Evolutionary conservation across 2,113 vertebrate species (phyloP), one percentile per base, ranked within the genome.

Genomic region (Aix galericulata): DNA sequence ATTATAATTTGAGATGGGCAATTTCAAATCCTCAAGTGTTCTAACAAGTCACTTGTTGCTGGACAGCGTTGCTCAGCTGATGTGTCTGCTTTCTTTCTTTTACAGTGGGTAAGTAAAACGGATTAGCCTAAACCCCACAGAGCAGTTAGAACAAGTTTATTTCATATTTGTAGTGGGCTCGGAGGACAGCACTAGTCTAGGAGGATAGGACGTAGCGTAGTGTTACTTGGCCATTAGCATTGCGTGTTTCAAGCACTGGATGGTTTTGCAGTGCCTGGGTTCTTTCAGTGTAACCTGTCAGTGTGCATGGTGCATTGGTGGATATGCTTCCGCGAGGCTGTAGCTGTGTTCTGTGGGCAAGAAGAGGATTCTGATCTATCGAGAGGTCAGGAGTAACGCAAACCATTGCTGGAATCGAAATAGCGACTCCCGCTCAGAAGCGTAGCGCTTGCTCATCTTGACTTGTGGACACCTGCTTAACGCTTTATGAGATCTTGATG

Each of bases 41-140:
- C 36, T 62, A 53, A 86, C 11, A 62, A 82, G 34, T 38, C 34
- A 10, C 14, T 36, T 62, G 22, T 25, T 5, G 4, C 53, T 86
- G 40, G 14, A 79, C 31, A 26, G 31, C 23, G 17, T 34, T 0
- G 4, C 23, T 91, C 63, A 60, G 42, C 4, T 80, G 42, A 34
- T 1, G 0, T 0, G 0, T 53, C 31, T 53, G n/a, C 22, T n/a
- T 87, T 52, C 48, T 83, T 17, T 2, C 13, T 2, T 72, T 91
- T 89, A 48, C 34, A 21, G 8, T n/a, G 16, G n/a, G 15, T 8
- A 3, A 34, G 27, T 63, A n/a, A 86, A 86, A 34, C 26, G 68
- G 23, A 46, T 38, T 32, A 59, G 48, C 26, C 80, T 36, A n/a
- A 77, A 72, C 31, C 17, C 42, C 21, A 14, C 6, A 26, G 72